These are phyloP conservation scores for Ametastegia equiseti DNA, from an alignment of 2,888 invertebrate species.

Conservation along the genomic window DNA sequence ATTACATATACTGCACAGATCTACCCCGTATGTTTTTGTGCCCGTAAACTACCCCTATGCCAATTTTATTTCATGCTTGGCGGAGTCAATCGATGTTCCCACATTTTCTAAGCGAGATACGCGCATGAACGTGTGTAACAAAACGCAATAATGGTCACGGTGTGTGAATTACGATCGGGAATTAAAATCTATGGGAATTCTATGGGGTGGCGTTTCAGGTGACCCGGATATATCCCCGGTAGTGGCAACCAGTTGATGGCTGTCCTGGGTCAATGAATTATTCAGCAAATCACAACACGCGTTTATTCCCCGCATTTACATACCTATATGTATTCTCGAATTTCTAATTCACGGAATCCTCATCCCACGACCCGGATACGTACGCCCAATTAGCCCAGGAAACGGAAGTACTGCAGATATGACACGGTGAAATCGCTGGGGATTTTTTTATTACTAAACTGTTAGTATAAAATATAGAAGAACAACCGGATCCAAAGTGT, in stretches of 20 bases:
- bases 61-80: constrained; percentile 38
- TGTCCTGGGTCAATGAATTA: constrained; percentile 33
- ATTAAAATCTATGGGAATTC: constrained; percentile 42
- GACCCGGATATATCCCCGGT: constrained; percentile 36
- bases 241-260: constrained; percentile 29
- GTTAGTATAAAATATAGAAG: no score
- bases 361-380: neutral
- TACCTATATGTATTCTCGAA: constrained; percentile 2
- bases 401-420: constrained; percentile 5
- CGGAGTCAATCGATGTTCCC: constrained; percentile 9
- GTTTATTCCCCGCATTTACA: constrained; percentile 38
- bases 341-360: constrained; percentile 15
- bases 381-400: neutral
- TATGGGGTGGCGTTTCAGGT: constrained; percentile 34
- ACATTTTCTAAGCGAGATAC: constrained; percentile 26
- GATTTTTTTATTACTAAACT: neutral
- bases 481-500: no score
- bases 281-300: constrained; percentile 44
- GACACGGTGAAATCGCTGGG: neutral
- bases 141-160: constrained; percentile 27
- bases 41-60: constrained; percentile 23
- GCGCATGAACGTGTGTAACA: neutral
- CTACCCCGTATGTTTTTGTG: neutral
- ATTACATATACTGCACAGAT: neutral
- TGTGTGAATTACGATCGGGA: constrained; percentile 20